Base-by-base conservation (phyloP, 2,797 vertebrate genomes). In the Microcaecilia unicolor region DNA sequence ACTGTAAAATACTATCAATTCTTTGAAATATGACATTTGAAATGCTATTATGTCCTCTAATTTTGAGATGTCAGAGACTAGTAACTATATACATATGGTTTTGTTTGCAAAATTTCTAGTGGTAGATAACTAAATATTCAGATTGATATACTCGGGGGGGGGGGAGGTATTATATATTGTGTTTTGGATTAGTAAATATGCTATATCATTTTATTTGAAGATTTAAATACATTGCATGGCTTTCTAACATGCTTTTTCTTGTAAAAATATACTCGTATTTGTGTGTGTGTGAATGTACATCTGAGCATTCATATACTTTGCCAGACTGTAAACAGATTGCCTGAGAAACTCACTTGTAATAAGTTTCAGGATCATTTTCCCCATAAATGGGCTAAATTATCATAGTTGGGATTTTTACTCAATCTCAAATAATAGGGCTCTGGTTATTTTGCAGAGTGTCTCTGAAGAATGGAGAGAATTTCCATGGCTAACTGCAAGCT, bases 361-460 rank as follows among this genome's bases (percentile, higher is more conserved):
- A 25, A 19, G 27, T n/a, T n/a, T n/a, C n/a, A n/a, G n/a, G n/a
- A 56, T 21, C 36, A 44, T 40, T 55, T 44, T 23, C 58, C 59
- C 59, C 61, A 51, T 34, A 24, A 63, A 63, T 47, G 68, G 76
- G 56, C 69, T 70, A 69, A 70, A 72, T 69, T 70, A 51, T 70
- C 51, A 50, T 66, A 69, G 63, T 63, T 67, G 66, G 67, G 61
- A n/a, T 66, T 56, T 45, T 63, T 45, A 74, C 66, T 71, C 76
- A 58, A 67, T 76, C 72, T 74, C 76, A 53, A 76, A 74, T 77
- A 78, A 80, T 71, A 78, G 76, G 73, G 74, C 69, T 81, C 73
- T 77, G 78, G 69, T 80, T 76, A 74, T 80, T 81, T 80, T 80
- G 75, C 76, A 78, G 76, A 81, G 72, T 73, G 55, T 64, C 74